Evolutionary conservation across 2,797 vertebrate species (phyloP), one percentile per base, ranked within the genome.

Genomic region (Euthynnus affinis): DNA sequence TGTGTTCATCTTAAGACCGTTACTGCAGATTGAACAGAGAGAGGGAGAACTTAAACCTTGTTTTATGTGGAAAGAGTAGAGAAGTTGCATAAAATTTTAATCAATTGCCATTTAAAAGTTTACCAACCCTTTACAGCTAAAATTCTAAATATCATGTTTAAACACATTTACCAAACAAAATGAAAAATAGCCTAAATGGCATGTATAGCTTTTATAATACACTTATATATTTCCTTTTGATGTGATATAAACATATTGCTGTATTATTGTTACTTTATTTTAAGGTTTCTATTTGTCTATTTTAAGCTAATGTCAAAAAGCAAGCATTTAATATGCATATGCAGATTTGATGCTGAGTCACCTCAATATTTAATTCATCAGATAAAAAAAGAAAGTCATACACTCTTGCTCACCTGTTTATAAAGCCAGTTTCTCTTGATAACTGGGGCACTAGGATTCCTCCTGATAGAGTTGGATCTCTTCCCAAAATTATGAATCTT

Each of bases 401-500:
- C 1, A 12, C 22, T 69, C 9, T 29, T 22, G 34, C 86, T 86
- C 94, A 99, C 98, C 97, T 99, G 98, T 91, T 99, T 99, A 91
- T 99, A 98, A 89, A 99, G 97, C 98, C 98, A 99, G 88, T 96
- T 97, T 70, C 96, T 96, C 85, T 96, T 97, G 58, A 97, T 93
- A 52, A 99, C 96, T 0, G 97, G 97, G 6, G 98, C 98, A 55
- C 96, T 96, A 15, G 97, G 97, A 85, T 99, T 99, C 82, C 98
- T 96, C 91, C 97, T 97, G 87, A 99, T 99, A 61, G 98, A 99
- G 91, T 99, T 99, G 9, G 98, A 99, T 71, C 98, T 95, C 91
- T 99, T 99, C 17, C 98, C 98, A 82, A 99, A 99, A 92, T 99
- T 99, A 89, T 99, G 98, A 83, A 99, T 82, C 90, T 99, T 99